Conservation (phyloP, 2,113 vertebrate genomes). For the Gorsachius goisagi region DNA sequence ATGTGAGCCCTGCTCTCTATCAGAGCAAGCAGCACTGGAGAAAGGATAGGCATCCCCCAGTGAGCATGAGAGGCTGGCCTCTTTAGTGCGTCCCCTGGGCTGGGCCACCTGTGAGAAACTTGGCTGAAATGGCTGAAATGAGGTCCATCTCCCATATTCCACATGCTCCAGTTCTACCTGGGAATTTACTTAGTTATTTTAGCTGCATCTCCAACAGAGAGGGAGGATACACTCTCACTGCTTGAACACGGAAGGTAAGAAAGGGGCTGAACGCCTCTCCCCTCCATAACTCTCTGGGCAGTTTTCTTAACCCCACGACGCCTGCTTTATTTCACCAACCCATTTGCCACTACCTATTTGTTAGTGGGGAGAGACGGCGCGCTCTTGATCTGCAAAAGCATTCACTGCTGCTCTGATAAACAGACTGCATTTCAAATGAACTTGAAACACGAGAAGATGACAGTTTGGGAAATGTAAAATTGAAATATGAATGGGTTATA, state of each 20-base stretch:
- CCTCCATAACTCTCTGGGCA: not conserved
- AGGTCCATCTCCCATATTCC: not conserved
- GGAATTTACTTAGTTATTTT: not conserved
- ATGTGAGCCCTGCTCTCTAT: rapidly evolving
- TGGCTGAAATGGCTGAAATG: not conserved
- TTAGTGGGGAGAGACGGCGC: not conserved
- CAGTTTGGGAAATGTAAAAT: constrained; percentile 53
- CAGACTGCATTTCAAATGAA: constrained; percentile 59
- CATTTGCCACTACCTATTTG: not conserved
- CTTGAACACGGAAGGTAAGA: not conserved
- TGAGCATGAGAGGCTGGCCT: not conserved
- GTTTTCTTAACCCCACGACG: not conserved
- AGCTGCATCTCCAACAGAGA: not conserved
- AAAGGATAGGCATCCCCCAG: no score
- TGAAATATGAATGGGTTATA: constrained; percentile 64
- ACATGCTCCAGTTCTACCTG: not conserved
- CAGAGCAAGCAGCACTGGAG: not conserved
- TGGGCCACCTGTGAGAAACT: not conserved
- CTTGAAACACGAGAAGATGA: constrained; percentile 49
- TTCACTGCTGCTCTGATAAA: constrained; percentile 33
- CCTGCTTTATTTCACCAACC: not conserved
- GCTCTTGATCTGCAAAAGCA: not conserved
- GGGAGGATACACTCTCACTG: not conserved
- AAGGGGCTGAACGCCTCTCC: not conserved
- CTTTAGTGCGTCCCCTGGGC: not conserved